Percentiles rank a stretch among this genome's conserved stretches.
Evolutionary conservation across 2,888 invertebrate genomes (phyloP).

Genomic region (Augiades crinisus): DNA sequence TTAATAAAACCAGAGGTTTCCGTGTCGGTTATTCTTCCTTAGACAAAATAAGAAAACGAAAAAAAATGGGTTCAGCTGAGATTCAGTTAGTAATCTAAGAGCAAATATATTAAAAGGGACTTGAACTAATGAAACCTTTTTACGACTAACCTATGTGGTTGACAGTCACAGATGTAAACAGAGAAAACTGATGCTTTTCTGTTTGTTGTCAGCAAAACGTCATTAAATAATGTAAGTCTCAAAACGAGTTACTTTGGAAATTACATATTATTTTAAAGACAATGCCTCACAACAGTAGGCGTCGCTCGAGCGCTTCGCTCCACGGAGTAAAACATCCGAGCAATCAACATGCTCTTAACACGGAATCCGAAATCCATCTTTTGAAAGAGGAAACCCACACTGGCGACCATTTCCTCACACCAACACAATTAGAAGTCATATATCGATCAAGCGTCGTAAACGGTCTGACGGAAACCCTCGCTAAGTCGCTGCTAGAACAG

Average conservation of each 20-base stretch:
- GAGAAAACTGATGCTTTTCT: too few species aligned
- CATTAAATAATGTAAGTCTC: not conserved
- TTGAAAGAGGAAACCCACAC: constrained; percentile 64
- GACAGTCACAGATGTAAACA: too few species aligned
- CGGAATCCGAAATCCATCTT: constrained; percentile 47
- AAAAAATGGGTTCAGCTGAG: too few species aligned
- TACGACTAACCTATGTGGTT: too few species aligned
- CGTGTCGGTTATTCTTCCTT: too few species aligned
- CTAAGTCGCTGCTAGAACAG: constrained; percentile 70
- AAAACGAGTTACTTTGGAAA: not conserved
- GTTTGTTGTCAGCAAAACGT: not conserved
- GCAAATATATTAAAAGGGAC: too few species aligned
- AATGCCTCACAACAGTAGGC: constrained; percentile 44
- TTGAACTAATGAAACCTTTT: too few species aligned
- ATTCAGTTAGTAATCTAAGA: too few species aligned
- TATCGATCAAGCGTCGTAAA: constrained; percentile 66
- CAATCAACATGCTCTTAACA: constrained; percentile 35
- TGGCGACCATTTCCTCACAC: constrained; percentile 69
- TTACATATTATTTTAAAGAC: not conserved
- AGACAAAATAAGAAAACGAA: too few species aligned
- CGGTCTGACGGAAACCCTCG: constrained; percentile 79
- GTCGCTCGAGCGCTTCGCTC: constrained; percentile 46
- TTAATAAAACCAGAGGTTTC: too few species aligned
- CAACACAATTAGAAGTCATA: constrained; percentile 61
- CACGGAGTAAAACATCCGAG: constrained; percentile 38